Conservation (phyloP, 2,113 vertebrate genomes). For the Nettapus auritus region DNA sequence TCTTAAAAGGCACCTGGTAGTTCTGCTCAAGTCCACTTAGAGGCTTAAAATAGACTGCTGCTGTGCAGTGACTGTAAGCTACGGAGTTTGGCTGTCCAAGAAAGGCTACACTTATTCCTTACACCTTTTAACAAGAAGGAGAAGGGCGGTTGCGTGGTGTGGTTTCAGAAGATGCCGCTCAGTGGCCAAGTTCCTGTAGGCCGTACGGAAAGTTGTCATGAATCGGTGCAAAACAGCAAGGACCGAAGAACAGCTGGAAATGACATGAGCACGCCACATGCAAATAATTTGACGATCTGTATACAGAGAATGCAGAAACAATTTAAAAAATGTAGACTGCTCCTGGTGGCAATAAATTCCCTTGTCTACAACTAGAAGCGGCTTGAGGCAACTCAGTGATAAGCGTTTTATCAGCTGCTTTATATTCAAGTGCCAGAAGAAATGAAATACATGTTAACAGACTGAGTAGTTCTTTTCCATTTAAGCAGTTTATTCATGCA, state of each 20-base stretch:
- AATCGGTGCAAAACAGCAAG: neutral
- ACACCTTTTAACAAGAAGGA: neutral
- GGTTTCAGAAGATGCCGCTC: neutral
- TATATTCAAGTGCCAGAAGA: neutral
- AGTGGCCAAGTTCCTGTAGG: neutral
- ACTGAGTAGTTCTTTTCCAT: neutral
- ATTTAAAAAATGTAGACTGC: constrained; percentile 28
- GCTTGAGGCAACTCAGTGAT: constrained; percentile 6
- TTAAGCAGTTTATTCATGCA: neutral
- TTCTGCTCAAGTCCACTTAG: neutral
- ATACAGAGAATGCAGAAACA: constrained; percentile 40
- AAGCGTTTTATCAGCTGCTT: neutral
- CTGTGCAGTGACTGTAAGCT: neutral
- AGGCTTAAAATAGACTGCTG: neutral
- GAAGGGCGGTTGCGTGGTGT: neutral
- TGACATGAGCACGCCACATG: constrained; percentile 3
- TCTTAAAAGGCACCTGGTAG: neutral
- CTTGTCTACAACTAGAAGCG: neutral
- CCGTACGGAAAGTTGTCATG: neutral
- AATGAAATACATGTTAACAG: neutral
- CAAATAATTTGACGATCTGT: constrained; percentile 10
- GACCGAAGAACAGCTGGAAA: constrained; percentile 40
- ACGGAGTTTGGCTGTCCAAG: neutral
- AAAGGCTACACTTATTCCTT: neutral
- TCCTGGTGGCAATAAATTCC: constrained; percentile 34